Conservation (phyloP, 2,797 vertebrate species). For the Scyliorhinus canicula region DNA sequence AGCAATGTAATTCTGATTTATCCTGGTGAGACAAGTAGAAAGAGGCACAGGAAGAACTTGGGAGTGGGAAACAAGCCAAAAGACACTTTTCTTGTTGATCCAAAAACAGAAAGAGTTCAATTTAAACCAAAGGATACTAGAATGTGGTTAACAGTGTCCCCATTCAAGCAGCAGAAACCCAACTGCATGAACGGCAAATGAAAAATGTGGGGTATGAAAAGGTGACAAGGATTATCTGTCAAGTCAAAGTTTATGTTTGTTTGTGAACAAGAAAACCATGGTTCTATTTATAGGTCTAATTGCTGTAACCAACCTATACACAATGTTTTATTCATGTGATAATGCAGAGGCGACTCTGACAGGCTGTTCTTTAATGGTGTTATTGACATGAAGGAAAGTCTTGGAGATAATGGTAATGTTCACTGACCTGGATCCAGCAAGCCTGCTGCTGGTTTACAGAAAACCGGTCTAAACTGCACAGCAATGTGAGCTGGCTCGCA, state of each 20-base stretch:
- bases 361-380: background rate
- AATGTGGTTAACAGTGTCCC: background rate
- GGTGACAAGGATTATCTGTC: background rate
- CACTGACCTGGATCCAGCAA: background rate
- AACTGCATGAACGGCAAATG: background rate
- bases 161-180: background rate
- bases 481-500: background rate
- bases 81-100: background rate
- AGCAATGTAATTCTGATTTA: background rate
- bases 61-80: background rate
- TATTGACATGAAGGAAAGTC: background rate
- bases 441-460: background rate
- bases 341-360: background rate
- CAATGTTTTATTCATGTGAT: background rate
- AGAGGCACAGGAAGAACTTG: background rate
- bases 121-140: background rate
- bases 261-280: background rate
- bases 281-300: background rate
- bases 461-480: background rate
- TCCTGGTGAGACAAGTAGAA: background rate
- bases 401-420: background rate
- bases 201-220: background rate
- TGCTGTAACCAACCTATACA: background rate
- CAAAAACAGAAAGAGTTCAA: background rate
- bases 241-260: background rate